Conservation (phyloP, 2,797 vertebrate genomes). For the Thunnus albacares region DNA sequence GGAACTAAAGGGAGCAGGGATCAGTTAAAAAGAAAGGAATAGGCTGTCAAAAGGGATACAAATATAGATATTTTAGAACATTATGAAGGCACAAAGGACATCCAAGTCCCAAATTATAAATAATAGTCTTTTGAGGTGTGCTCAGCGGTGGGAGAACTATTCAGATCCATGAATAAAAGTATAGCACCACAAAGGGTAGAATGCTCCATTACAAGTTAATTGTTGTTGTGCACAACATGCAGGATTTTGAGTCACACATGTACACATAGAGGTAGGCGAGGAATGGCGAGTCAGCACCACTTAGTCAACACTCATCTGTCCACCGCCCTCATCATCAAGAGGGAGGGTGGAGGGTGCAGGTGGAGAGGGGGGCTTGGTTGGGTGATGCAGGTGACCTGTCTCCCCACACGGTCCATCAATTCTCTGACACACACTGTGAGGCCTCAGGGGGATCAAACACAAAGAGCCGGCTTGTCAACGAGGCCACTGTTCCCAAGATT, state of each 20-base stretch:
- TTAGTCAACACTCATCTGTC: constrained; percentile 67
- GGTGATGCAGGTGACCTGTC: constrained; percentile 64
- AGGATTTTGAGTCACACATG: constrained; percentile 27
- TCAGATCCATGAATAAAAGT: background rate
- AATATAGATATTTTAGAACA: background rate
- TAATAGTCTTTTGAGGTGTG: background rate
- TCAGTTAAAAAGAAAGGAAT: background rate
- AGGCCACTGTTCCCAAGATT: constrained; percentile 58
- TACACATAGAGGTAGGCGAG: constrained; percentile 33
- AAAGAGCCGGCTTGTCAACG: constrained; percentile 56
- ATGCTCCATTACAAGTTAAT: background rate
- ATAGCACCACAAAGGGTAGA: constrained; percentile 8
- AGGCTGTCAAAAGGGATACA: background rate
- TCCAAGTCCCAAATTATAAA: background rate
- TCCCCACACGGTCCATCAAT: constrained; percentile 45
- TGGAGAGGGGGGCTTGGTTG: background rate
- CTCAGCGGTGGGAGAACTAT: background rate
- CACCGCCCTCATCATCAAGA: constrained; percentile 48
- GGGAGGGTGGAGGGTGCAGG: constrained; percentile 36
- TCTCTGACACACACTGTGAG: constrained; percentile 43
- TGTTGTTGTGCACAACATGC: background rate
- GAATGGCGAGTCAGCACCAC: constrained; percentile 62
- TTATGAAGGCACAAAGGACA: background rate
- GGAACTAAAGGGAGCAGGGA: too few species aligned
- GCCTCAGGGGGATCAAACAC: constrained; percentile 57